Base-by-base conservation (phyloP, 2,113 vertebrate genomes). In the Ctenodactylus gundi region DNA sequence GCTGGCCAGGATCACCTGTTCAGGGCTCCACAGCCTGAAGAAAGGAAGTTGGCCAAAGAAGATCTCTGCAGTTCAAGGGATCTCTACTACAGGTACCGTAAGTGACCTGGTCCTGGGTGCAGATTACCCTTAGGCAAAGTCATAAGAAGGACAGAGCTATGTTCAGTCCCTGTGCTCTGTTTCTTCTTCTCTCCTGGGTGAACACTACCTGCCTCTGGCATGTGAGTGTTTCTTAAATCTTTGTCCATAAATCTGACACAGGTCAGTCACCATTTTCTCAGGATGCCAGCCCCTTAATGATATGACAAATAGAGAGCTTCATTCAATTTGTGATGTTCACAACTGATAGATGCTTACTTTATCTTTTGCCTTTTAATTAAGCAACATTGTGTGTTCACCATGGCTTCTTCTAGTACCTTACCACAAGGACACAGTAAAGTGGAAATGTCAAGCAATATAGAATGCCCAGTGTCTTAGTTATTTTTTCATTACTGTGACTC, bases 31-130 rank as follows among this genome's bases (percentile, higher is more conserved):
- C 85, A 76, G 90, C 72, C 60, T 64, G 0, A 0, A 46, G 72
- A 97, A 72, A 64, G 68, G 64, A 87, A 95, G 0, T 4, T 18
- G n/a, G 93, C 67, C 62, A 88, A 95, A 31, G 85, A 88, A 97
- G 94, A 93, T 0, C 8, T 39, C 5, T 60, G 13, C 25, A 64
- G 64, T 84, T 73, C 78, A 34, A 77, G 64, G 93, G 94, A 73
- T 0, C 0, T 72, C 41, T 20, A 4, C 72, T 95, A 85, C n/a
- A 27, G 60, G 31, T 49, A 17, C 8, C 12, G 23, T 55, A 14
- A 41, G 81, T 7, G 51, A 34, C 31, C 4, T 60, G 23, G 12
- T 41, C 29, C 57, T 34, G 2, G 78, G 11, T 20, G 57, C 20
- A 72, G 67, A 70, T 58, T 1, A 64, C 20, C 11, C 18, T 83